Evolutionary conservation across 1,140 invertebrate genomes (phyloP).

Genomic region (Eueides isabella): DNA sequence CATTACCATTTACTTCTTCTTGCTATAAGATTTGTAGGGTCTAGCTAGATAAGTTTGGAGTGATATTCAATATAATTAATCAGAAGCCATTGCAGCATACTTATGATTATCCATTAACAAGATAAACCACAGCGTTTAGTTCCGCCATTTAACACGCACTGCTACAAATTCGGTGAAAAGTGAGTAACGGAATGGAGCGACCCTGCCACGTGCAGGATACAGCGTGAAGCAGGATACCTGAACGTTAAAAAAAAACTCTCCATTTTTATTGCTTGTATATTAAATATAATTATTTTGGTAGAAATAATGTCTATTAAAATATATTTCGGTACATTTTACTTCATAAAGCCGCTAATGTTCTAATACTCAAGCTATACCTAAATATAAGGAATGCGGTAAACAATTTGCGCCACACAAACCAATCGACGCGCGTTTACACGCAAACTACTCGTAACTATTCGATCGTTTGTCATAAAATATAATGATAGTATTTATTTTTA

Average conservation of each 20-base stretch:
- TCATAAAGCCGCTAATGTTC: neutral
- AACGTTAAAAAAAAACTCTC: too few relatives aligned
- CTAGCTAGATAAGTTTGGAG: too few relatives aligned
- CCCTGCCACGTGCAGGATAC: too few relatives aligned
- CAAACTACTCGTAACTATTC: slow-evolving; percentile 3
- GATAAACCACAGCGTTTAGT: too few relatives aligned
- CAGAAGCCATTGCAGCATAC: too few relatives aligned
- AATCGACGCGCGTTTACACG: neutral
- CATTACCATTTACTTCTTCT: neutral
- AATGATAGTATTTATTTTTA: neutral
- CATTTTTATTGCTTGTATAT: too few relatives aligned
- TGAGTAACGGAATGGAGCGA: too few relatives aligned
- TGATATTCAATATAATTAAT: too few relatives aligned
- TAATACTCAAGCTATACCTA: slow-evolving; percentile 6
- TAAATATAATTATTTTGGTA: neutral
- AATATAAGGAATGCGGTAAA: slow-evolving; percentile 8
- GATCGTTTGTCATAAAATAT: neutral
- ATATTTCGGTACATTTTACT: neutral
- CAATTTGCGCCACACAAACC: neutral
- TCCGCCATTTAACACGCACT: too few relatives aligned
- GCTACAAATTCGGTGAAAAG: too few relatives aligned
- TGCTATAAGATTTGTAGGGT: neutral
- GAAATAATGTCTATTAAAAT: neutral
- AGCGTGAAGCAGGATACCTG: too few relatives aligned
- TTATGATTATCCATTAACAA: too few relatives aligned